Evolutionary conservation across 2,888 invertebrate genomes (phyloP).

Genomic region (Boloria selene): DNA sequence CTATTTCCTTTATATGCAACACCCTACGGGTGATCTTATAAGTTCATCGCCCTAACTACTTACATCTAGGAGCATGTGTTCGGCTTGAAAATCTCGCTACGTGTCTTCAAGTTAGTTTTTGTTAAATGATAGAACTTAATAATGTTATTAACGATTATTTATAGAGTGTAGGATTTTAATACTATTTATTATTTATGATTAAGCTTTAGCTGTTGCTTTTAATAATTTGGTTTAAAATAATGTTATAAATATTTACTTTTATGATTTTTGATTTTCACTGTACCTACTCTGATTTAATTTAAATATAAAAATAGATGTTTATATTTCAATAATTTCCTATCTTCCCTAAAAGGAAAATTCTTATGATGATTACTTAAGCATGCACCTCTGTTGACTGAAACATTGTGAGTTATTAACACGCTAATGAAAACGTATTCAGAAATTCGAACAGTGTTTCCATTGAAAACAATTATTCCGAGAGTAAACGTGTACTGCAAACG

Average conservation of each 20-base stretch:
- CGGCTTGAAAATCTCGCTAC: constrained; percentile 35
- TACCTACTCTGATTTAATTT: not conserved
- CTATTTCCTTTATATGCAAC: constrained; percentile 20
- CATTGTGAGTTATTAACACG: constrained; percentile 9
- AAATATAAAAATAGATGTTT: not conserved
- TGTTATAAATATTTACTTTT: constrained; percentile 11
- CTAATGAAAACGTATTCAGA: constrained; percentile 27
- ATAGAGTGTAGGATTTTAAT: constrained; percentile 5
- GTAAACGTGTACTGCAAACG: constrained; percentile 36
- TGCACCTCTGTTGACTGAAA: not conserved
- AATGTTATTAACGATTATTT: constrained; percentile 15
- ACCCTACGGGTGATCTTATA: constrained; percentile 23
- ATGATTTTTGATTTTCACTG: not conserved
- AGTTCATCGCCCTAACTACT: constrained; percentile 38
- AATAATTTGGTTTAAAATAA: not conserved
- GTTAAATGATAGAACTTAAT: constrained; percentile 20
- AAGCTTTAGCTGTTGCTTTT: not conserved
- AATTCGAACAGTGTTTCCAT: constrained; percentile 26
- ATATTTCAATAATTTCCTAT: not conserved
- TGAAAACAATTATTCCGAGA: constrained; percentile 34
- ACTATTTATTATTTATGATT: constrained; percentile 8
- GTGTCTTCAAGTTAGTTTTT: constrained; percentile 22
- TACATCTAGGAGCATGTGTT: constrained; percentile 41
- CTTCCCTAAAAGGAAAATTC: not conserved
- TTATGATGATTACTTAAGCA: not conserved